Evolutionary conservation across 1,140 invertebrate genomes (phyloP).

Genomic region (Drosophila erecta): DNA sequence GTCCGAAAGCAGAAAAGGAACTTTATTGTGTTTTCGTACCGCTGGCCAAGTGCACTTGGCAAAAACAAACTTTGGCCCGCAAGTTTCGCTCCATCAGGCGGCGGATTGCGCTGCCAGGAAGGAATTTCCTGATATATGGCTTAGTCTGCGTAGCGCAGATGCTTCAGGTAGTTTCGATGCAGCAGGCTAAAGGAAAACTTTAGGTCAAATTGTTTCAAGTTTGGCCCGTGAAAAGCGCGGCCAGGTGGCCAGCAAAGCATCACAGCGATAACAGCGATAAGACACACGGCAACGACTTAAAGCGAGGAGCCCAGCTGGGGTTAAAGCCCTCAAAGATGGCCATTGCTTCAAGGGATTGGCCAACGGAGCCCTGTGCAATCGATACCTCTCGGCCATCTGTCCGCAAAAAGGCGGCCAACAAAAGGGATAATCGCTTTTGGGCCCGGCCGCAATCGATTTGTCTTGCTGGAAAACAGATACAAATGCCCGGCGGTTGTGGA

Average conservation of each 20-base stretch:
- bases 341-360: background rate
- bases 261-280: background rate
- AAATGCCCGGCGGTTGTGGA: background rate
- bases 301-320: background rate
- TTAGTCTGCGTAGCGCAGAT: background rate
- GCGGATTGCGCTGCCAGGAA: background rate
- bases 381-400: background rate
- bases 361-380: background rate
- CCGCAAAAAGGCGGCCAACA: background rate
- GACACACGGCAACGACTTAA: background rate
- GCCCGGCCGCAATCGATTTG: conserved; percentile 34
- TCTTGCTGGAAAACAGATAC: conserved; percentile 35
- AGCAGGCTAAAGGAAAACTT: background rate
- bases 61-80: conserved; percentile 34
- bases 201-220: background rate
- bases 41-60: conserved; percentile 35
- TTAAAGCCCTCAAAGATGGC: conserved; percentile 3
- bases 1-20: conserved; percentile 2
- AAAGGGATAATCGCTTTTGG: conserved; percentile 24
- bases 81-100: conserved; percentile 21
- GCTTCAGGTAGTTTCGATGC: background rate
- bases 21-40: conserved; percentile 36
- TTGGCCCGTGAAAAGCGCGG: background rate
- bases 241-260: background rate
- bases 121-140: background rate